Percentiles rank a stretch among this genome's conserved stretches.
phyloP scores from a whole-genome alignment of 2,797 vertebrate species.

The Bucorvus abyssinicus region DNA sequence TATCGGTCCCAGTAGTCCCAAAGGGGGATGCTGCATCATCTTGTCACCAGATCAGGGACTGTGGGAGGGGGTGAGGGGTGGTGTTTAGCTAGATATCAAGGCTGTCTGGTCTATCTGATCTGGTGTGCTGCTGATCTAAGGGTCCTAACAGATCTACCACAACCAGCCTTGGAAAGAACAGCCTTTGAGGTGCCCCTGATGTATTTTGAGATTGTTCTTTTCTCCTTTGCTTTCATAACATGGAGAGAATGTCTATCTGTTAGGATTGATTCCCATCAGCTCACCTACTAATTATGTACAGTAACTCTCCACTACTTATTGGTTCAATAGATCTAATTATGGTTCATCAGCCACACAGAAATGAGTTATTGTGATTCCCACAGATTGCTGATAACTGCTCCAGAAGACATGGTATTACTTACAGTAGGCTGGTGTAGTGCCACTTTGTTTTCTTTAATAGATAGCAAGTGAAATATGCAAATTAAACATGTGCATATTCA shows the following conservation, averaged over 20 bases:
- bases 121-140: neutral
- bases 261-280: neutral
- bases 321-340: neutral
- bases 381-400: neutral
- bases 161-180: neutral
- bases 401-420: neutral
- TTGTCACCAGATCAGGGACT: neutral
- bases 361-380: neutral
- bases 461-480: neutral
- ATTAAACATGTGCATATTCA: neutral
- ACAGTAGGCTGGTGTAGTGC: neutral
- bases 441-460: neutral
- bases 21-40: too few species aligned
- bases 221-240: neutral
- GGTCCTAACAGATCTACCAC: neutral
- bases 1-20: neutral
- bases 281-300: neutral
- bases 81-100: fast-evolving
- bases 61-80: neutral
- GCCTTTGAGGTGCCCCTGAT: neutral
- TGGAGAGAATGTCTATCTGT: neutral
- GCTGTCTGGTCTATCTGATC: neutral
- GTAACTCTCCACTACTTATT: neutral
- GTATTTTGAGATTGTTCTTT: neutral
- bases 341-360: neutral